phyloP scores from a whole-genome alignment of 2,113 vertebrate genomes.

The Embiotoca jacksoni region DNA sequence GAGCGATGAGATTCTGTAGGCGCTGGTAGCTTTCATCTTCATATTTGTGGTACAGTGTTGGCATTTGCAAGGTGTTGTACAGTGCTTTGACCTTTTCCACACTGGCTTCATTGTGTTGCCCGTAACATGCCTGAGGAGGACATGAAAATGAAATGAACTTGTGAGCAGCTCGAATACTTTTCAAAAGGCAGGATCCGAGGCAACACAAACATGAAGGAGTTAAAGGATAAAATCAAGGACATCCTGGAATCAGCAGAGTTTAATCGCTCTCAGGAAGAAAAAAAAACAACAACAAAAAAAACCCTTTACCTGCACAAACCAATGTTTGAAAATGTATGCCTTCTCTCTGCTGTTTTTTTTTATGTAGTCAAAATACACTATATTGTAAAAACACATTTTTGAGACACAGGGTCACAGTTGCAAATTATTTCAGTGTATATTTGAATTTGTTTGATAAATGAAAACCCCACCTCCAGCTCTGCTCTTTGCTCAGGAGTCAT shows the following conservation, averaged over 20 bases:
- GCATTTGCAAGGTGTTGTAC: constrained; percentile 87
- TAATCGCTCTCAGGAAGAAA: no score
- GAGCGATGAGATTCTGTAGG: constrained; percentile 86
- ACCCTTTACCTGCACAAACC: not conserved
- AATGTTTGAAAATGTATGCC: not conserved
- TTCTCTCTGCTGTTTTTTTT: not conserved
- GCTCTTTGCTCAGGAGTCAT: constrained; percentile 86
- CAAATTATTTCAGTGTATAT: no score
- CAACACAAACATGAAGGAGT: not conserved
- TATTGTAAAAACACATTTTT: not conserved
- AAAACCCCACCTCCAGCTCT: constrained; percentile 87
- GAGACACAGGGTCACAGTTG: not conserved
- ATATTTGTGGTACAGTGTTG: constrained; percentile 79
- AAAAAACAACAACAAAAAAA: no score
- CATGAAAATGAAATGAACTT: no score
- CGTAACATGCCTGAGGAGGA: constrained; percentile 85
- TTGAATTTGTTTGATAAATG: no score
- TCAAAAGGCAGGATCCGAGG: not conserved
- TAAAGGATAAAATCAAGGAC: not conserved
- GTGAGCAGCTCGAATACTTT: not conserved
- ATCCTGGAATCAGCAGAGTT: not conserved
- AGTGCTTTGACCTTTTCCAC: constrained; percentile 90
- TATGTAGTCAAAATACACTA: not conserved
- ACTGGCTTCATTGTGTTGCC: constrained; percentile 85
- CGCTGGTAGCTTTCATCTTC: constrained; percentile 90